Evolutionary conservation across 92 coral and sea anemone genomes (phyloP), one percentile per base, ranked within the genome.

Genomic region (Epizoanthus stellaris): DNA sequence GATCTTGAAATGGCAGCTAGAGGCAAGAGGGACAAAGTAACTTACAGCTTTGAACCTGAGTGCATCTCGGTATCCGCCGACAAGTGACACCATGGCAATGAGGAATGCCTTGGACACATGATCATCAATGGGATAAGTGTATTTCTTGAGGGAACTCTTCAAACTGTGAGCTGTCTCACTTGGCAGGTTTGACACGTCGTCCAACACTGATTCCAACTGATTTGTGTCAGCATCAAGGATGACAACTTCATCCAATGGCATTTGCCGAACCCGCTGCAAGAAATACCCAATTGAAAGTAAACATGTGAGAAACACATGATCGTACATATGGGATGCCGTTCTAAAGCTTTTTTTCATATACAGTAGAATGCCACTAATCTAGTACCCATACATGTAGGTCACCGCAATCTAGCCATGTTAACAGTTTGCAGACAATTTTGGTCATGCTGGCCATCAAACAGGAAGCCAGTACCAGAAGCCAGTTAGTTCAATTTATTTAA

Each of bases 191-290:
- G 94, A 84, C 14, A 88, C 85, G 83, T 96, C 98, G 67, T 96
- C 91, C 75, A 96, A 92, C 54, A 88, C 90, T 64, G 90, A 56
- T 77, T 96, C 98, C 42, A 96, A 70, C 76, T 89, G 90, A 69
- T 96, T 91, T 40, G 95, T 92, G 77, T 96, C 98, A 8, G 98
- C 95, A 90, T 96, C 95, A 42, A 96, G 82, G 40, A 96, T 96
- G 13, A 94, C 96, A 7, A 95, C 98, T 83, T 95, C 98, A 82
- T 95, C 98, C 7, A 95, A 49, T 5, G 98, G 98, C 98, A 95
- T 95, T 66, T 84, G 91, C 23, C 98, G 95, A 11, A 95, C 98
- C 73, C 76, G 89, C 98, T 96, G 82, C 72, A 81, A 77, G 16
- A 72, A 43, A 30, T 30, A 30, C 36, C 1, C 36, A 2, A 72